phyloP scores from a whole-genome alignment of 2,797 vertebrate species.

The Buphagus erythrorhynchus region DNA sequence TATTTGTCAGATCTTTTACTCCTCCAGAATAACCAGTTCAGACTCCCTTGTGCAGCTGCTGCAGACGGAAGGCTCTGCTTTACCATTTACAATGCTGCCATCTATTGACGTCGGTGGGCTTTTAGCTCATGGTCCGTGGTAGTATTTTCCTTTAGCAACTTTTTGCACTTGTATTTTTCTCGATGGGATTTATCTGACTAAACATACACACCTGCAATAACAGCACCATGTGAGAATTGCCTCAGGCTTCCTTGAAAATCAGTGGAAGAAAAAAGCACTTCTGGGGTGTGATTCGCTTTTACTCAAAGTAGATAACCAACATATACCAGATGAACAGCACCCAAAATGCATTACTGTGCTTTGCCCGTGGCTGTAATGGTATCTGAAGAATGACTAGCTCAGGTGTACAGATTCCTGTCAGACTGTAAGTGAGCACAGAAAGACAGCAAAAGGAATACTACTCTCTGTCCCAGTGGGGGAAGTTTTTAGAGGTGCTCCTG shows the following conservation, averaged over 20 bases:
- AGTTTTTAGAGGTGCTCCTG: neutral
- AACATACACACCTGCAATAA: neutral
- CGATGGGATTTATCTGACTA: neutral
- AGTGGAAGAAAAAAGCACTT: neutral
- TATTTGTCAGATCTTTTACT: neutral
- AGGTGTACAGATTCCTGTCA: neutral
- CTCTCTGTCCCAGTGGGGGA: accelerated
- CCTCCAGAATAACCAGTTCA: neutral
- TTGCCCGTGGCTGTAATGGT: neutral
- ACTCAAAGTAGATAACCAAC: neutral
- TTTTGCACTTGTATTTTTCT: neutral
- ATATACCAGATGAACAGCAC: neutral
- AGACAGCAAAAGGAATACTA: neutral
- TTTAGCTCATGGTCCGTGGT: neutral
- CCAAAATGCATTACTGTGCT: neutral
- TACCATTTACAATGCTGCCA: conserved; percentile 47
- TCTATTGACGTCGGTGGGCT: neutral
- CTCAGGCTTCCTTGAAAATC: neutral
- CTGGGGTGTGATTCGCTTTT: neutral
- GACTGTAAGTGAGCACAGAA: neutral
- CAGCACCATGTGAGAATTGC: neutral
- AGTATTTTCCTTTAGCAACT: neutral
- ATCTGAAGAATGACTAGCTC: neutral
- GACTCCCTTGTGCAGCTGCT: neutral
- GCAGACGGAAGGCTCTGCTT: neutral